These are phyloP conservation scores for Parambassis ranga DNA, from an alignment of 2,797 vertebrate genomes.

Conservation along the genomic window DNA sequence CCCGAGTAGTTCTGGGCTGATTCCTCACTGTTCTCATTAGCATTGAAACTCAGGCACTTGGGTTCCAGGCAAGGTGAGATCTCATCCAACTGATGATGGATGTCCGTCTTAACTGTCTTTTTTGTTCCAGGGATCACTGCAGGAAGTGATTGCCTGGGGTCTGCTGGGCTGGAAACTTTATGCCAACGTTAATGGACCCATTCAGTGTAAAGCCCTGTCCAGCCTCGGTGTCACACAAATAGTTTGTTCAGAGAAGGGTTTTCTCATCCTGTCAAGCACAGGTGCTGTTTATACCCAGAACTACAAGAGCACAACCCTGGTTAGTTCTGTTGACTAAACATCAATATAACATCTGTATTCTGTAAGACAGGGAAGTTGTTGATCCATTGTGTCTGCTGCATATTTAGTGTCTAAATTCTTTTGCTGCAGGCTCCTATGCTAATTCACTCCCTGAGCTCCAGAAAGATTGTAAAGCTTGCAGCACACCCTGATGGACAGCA, in stretches of 20 bases:
- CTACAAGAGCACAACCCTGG: constrained; percentile 95
- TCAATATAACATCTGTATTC: no score
- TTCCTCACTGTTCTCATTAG: no score
- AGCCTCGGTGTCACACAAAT: constrained; percentile 91
- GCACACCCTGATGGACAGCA: constrained; percentile 98
- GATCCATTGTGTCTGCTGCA: background rate
- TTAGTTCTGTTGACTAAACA: constrained; percentile 74
- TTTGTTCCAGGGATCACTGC: constrained; percentile 87
- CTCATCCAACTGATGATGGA: no score
- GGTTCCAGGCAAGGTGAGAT: no score
- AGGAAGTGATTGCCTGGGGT: constrained; percentile 98
- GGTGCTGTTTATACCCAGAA: constrained; percentile 94
- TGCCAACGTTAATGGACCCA: constrained; percentile 92
- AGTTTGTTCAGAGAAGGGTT: constrained; percentile 96
- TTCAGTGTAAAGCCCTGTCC: constrained; percentile 94
- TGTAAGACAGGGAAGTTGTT: background rate
- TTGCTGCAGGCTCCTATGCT: constrained; percentile 88
- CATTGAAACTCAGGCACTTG: no score
- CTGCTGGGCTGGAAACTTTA: constrained; percentile 97
- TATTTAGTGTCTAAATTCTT: background rate
- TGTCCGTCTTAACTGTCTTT: no score
- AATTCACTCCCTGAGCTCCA: constrained; percentile 89
- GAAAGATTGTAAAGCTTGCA: constrained; percentile 93
- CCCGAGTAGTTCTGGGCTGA: no score
- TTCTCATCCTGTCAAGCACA: constrained; percentile 90